A percentile compares a stretch with the other conserved stretches of the same genome.
Evolutionary conservation across 2,888 invertebrate species (phyloP).

Genomic region (Oligia latruncula): DNA sequence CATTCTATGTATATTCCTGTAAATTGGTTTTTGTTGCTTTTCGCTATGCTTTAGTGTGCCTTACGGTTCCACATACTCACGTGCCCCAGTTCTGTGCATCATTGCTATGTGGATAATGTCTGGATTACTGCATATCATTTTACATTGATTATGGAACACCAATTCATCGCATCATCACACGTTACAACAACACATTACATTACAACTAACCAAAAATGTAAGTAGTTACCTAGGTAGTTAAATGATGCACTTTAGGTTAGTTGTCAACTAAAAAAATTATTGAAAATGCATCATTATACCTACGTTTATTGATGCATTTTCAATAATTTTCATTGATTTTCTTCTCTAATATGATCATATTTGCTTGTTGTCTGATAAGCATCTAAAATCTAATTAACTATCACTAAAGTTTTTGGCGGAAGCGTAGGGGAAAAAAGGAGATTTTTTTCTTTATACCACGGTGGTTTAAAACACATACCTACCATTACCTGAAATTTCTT

Average conservation of each 20-base stretch:
- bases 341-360: too few species aligned
- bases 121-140: constrained; percentile 14
- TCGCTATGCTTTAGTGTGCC: constrained; percentile 10
- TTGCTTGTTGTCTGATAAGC: neutral
- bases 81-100: neutral
- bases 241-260: too few species aligned
- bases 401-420: neutral
- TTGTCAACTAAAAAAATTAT: too few species aligned
- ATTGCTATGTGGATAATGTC: constrained; percentile 47
- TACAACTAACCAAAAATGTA: too few species aligned
- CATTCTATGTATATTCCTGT: neutral
- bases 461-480: too few species aligned
- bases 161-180: neutral
- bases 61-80: constrained; percentile 5
- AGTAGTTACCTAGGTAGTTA: too few species aligned
- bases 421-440: neutral
- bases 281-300: too few species aligned
- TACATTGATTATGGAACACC: neutral
- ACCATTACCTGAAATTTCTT: neutral
- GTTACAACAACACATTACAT: neutral
- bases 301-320: neutral
- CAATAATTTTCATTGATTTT: neutral
- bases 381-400: neutral
- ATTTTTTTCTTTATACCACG: neutral
- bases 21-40: neutral